Evolutionary conservation across 1,140 invertebrate species (phyloP).

Genomic region (Penaeus japonicus): DNA sequence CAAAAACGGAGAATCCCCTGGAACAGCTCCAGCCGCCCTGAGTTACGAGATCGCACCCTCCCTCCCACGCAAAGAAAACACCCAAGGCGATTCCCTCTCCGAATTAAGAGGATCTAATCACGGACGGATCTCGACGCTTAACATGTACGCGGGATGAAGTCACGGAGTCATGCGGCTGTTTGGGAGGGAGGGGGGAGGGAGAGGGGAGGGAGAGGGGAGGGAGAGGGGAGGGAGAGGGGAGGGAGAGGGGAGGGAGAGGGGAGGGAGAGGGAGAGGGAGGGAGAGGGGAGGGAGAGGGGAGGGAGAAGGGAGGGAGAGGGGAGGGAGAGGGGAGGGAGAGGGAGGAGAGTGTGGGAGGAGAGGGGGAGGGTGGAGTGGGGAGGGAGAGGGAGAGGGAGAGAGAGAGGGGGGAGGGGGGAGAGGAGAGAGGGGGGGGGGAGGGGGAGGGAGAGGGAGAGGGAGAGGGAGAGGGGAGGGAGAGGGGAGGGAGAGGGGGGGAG

Average conservation of each 20-base stretch:
- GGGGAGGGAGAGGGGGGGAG: no score
- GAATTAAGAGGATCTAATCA: no score
- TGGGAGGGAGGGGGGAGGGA: not conserved
- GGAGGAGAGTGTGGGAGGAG: not conserved
- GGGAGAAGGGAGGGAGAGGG: not conserved
- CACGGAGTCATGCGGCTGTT: not conserved
- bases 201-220: not conserved
- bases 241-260: not conserved
- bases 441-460: not conserved
- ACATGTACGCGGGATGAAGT: no score
- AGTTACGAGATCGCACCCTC: no score
- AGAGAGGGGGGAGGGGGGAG: not conserved
- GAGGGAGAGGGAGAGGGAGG: not conserved
- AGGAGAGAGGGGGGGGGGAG: not conserved
- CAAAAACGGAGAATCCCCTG: no score
- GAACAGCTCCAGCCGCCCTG: no score
- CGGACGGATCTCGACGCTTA: no score
- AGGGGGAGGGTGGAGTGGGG: not conserved
- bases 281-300: not conserved
- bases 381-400: not conserved
- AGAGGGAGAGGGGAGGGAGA: not conserved
- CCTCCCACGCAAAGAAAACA: no score
- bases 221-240: not conserved
- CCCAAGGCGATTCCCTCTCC: no score
- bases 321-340: not conserved